Evolutionary conservation across 2,888 invertebrate genomes (phyloP).

Genomic region (Thera obeliscata): DNA sequence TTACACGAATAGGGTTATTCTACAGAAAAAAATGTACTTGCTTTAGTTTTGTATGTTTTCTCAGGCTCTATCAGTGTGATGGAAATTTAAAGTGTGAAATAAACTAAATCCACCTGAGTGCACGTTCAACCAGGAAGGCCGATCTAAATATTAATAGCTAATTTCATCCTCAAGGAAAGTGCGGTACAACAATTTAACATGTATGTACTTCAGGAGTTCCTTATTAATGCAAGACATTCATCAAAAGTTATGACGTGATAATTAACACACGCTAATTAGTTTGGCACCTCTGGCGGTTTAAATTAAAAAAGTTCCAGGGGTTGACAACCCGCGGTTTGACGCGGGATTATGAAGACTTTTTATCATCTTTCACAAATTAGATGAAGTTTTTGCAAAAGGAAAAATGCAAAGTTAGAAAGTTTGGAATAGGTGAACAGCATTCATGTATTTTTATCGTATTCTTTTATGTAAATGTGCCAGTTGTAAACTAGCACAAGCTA

Average conservation of each 20-base stretch:
- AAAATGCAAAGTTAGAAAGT: too few species aligned
- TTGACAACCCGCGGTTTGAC: slow-evolving; percentile 19
- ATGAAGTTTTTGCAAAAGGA: slow-evolving; percentile 1
- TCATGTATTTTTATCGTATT: too few species aligned
- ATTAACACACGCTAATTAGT: slow-evolving; percentile 60
- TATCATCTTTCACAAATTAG: slow-evolving; percentile 3
- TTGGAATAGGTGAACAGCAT: too few species aligned
- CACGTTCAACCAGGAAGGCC: not conserved
- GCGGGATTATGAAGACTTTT: slow-evolving; percentile 22
- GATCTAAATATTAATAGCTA: slow-evolving; percentile 19
- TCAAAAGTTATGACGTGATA: slow-evolving; percentile 45
- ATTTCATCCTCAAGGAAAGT: slow-evolving; percentile 13
- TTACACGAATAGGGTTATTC: too few species aligned
- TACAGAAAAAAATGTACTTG: too few species aligned
- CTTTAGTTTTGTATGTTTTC: too few species aligned
- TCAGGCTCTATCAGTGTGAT: too few species aligned
- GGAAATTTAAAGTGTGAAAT: too few species aligned
- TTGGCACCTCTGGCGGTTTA: slow-evolving; percentile 48
- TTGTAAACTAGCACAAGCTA: too few species aligned
- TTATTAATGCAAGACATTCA: slow-evolving; percentile 42
- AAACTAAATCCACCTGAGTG: not conserved
- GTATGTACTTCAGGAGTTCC: slow-evolving; percentile 23
- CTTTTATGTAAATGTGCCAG: too few species aligned
- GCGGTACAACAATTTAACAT: slow-evolving; percentile 26
- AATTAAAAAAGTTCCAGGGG: slow-evolving; percentile 28